Base-by-base conservation (phyloP, 2,888 invertebrate species). In the Ethmia dodecea region DNA sequence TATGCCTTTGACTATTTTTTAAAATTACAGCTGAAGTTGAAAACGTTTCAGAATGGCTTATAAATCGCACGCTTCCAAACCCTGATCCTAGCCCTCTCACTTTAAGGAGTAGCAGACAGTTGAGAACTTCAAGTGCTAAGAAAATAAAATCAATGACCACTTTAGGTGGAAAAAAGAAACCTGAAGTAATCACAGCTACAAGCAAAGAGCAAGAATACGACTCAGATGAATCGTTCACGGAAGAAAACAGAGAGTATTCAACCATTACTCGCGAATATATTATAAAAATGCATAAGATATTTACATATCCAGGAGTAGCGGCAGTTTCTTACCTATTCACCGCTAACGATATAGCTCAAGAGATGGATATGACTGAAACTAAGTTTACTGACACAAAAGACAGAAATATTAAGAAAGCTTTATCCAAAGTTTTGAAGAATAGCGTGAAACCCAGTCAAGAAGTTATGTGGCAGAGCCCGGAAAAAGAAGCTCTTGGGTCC, bases 281-380 rank as follows among this genome's bases (percentile, higher is more conserved):
- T 3, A 52, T 47, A 14, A 58, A 29, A 49, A 49, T 72, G 1
- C 57, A 52, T 20, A 64, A 73, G 38, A 28, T 54, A 16, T 60
- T 61, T 42, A 38, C 41, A 26, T 28, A 27, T 6, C 42, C 50
- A 13, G 43, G 10, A 35, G 33, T 29, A 14, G 6, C 52, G n/a
- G 33, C n/a, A n/a, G 9, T 53, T 37, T 43, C 56, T 5, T 76
- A 74, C 33, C 39, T 80, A 25, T 79, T 79, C 43, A 61, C 70
- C 38, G 45, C 72, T n/a, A 43, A 38, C 10, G 65, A 80, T 40
- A 74, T 80, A 62, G 33, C 52, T 13, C 54, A 47, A 38, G 70
- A 69, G 35, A 39, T 66, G 9, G 55, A 66, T 22, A n/a, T 9
- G 22, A n/a, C 22, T n/a, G 22, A 22, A 8, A 1, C n/a, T n/a